Evolutionary conservation across 53 echinoderm and acorn worm species (phyloP), one percentile per base, ranked within the genome.

Genomic region (Luidia sarsii): DNA sequence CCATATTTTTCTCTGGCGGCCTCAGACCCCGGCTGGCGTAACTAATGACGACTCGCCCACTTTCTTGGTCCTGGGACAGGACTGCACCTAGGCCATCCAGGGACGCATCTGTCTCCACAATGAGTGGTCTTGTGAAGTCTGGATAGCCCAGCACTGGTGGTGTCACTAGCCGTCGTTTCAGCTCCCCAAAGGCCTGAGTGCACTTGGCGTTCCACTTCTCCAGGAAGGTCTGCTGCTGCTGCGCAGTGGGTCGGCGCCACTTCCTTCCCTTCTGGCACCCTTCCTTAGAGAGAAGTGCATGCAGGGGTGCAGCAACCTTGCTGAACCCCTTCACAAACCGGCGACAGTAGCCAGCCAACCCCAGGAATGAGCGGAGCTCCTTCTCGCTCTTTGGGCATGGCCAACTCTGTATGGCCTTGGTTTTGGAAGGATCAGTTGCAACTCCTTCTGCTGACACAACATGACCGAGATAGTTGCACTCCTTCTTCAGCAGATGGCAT

Each of bases 21-120:
- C 51, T 57, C 21, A 90, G 48, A 27, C 74, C 57, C 4, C 86
- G 45, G 38, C 85, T 90, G 6, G 82, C 82, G 75, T 73, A 85
- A 2, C 81, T 80, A 10, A 90, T 49, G 2, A 84, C 82, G 25
- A 52, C 50, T 36, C 48, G 18, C 13, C 74, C 74, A 18, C 35
- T 57, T 6, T 51, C 51, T 21, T 63, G 63, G 2, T 63, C 34
- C n/a, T 63, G 63, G 1, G 63, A 63, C 18, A 63, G 34, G 7
- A 63, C 63, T 8, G 63, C 63, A 33, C 33, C 33, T 63, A 63
- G 15, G 18, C 63, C 33, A 6, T 63, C 63, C 1, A 32, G 10
- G 2, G 34, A 63, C 4, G 63, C 63, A 33, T 63, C 34, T 3
- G 63, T 63, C 63, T 63, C 63, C n/a, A 63, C 33, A 15, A 35